A percentile compares a stretch with the other conserved stretches of the same genome.
These are phyloP conservation scores for Eudorcas thomsonii DNA, from an alignment of 2,113 vertebrate species.

Conservation along the genomic window DNA sequence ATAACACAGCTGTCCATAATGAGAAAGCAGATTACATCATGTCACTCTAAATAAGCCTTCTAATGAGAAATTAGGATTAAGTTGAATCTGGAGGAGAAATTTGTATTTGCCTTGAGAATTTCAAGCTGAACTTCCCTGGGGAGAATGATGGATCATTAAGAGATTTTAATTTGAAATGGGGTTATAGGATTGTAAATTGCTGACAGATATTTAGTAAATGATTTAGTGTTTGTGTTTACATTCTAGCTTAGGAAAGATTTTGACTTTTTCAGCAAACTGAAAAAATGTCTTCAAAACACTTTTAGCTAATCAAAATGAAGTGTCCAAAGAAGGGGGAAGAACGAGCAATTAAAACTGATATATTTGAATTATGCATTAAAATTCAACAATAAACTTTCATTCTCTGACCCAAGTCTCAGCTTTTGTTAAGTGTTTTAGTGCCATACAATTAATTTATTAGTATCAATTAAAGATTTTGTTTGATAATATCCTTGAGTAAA, in stretches of 20 bases:
- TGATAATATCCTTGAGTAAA: slow-evolving; percentile 63
- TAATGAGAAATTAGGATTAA: slow-evolving; percentile 73
- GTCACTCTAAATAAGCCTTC: slow-evolving; percentile 66
- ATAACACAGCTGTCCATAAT: slow-evolving; percentile 70
- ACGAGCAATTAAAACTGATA: slow-evolving; percentile 67
- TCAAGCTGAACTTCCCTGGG: slow-evolving; percentile 36
- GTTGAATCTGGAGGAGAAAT: slow-evolving; percentile 64
- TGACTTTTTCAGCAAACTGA: slow-evolving; percentile 67
- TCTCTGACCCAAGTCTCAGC: slow-evolving; percentile 49
- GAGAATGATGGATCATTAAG: slow-evolving; percentile 66
- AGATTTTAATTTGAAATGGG: slow-evolving; percentile 68
- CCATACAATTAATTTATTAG: slow-evolving; percentile 75
- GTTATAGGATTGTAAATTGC: slow-evolving; percentile 60
- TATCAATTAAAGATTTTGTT: slow-evolving; percentile 44
- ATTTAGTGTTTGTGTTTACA: slow-evolving; percentile 67
- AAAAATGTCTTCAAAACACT: slow-evolving; percentile 56
- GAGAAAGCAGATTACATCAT: slow-evolving; percentile 69
- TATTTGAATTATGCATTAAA: slow-evolving; percentile 73
- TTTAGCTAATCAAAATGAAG: slow-evolving; percentile 78
- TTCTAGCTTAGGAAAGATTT: slow-evolving; percentile 61
- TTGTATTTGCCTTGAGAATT: slow-evolving; percentile 55
- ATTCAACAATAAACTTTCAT: slow-evolving; percentile 70
- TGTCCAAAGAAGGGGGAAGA: slow-evolving; percentile 60
- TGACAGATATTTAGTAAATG: slow-evolving; percentile 71
- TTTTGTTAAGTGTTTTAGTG: slow-evolving; percentile 69